A percentile compares a stretch with the other conserved stretches of the same genome.
These are phyloP conservation scores for Incurvaria masculella DNA, from an alignment of 2,888 invertebrate genomes.

Conservation along the genomic window DNA sequence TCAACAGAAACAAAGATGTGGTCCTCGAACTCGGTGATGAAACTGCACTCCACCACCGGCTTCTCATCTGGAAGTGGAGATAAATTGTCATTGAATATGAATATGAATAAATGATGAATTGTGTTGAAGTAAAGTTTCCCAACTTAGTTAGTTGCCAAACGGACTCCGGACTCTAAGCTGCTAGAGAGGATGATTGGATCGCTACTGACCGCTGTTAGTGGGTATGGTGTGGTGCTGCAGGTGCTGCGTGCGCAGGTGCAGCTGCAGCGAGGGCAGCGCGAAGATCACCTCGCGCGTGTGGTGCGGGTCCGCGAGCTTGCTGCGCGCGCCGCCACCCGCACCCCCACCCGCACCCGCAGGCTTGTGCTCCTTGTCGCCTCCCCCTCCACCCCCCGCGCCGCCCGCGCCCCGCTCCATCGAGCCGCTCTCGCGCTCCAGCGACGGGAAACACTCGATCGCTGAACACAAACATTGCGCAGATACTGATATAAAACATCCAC, in stretches of 20 bases:
- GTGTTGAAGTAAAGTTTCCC: no score
- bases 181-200: no score
- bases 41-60: slow-evolving; percentile 92
- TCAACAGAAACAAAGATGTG: slow-evolving; percentile 98
- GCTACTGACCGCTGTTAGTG: slow-evolving; percentile 48
- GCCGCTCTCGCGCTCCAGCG: slow-evolving; percentile 70
- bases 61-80: slow-evolving; percentile 62
- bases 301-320: slow-evolving; percentile 69
- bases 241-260: slow-evolving; percentile 92
- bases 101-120: no score
- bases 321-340: slow-evolving; percentile 23
- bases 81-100: no score
- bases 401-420: slow-evolving; percentile 74
- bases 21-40: slow-evolving; percentile 98
- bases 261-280: slow-evolving; percentile 87
- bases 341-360: slow-evolving; percentile 52
- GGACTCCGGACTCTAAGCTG: no score
- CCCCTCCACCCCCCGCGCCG: slow-evolving; percentile 68
- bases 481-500: no score
- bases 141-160: no score
- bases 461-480: slow-evolving; percentile 12
- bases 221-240: slow-evolving; percentile 74
- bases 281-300: slow-evolving; percentile 95
- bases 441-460: slow-evolving; percentile 91
- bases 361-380: slow-evolving; percentile 29